Base-by-base conservation (phyloP, 2,888 invertebrate genomes). In the Scaptomyza caliginosa region DNA sequence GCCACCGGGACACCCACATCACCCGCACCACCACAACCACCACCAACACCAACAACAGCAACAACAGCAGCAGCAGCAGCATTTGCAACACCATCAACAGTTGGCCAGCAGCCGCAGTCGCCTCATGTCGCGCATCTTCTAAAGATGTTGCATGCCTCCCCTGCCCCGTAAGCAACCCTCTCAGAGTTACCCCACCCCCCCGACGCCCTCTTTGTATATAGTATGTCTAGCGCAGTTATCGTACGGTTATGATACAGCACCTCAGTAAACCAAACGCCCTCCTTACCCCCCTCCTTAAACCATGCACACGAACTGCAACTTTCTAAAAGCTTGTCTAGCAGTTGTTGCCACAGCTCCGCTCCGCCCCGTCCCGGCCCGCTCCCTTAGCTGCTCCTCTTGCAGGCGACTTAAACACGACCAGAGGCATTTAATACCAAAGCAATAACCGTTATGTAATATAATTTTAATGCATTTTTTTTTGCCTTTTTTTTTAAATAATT, bases 401-500 rank as follows among this genome's bases (percentile, higher is more conserved):
- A 69, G 72, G 78, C 81, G 76, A 78, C 69, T 69, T 30, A 45
- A 71, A 63, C 64, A 75, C 75, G 82, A 90, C 88, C 87, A 89
- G 90, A 90, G 90, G 90, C 90, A 90, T 90, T 89, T 89, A 88
- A 89, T 90, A 90, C 90, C 90, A 90, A 90, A 90, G 90, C 83
- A 89, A 89, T 89, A 89, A 88, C 77, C 84, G 86, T 84, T 86
- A 84, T 83, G 80, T 86, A 87, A 87, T 82, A 85, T 82, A 87
- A 84, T 85, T 84, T 84, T 74, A 70, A 82, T 67, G 51, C 50
- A 72, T 49, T 73, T 69, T 77, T 67, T 67, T 76, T 77, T 58
- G 10, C 32, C 39, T 59, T 74, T 72, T 63, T 69, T 80, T 60
- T 55, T 38, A 24, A 24, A 30, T 43, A 23, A 46, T 40, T 16